phyloP scores from a whole-genome alignment of 2,113 vertebrate genomes.

The Lutjanus erythropterus region DNA sequence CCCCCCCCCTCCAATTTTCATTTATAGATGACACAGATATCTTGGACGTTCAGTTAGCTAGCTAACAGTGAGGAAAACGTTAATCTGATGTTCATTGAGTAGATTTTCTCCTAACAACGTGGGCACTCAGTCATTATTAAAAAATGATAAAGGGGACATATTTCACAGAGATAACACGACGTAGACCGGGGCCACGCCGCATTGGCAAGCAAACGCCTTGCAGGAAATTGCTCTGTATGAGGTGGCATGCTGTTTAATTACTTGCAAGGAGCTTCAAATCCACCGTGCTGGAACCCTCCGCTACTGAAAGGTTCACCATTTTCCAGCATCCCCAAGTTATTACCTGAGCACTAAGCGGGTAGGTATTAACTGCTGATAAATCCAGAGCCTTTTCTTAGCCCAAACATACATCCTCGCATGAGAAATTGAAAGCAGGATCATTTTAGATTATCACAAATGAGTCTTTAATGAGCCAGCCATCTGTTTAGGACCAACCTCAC shows the following conservation, averaged over 20 bases:
- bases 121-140: conserved; percentile 80
- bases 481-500: conserved; percentile 57
- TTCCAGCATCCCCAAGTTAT: conserved; percentile 69
- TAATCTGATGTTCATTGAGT: conserved; percentile 74
- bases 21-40: conserved; percentile 68
- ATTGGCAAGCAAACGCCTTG: conserved; percentile 71
- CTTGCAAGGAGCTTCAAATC: conserved; percentile 78
- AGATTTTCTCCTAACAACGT: conserved; percentile 72
- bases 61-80: conserved; percentile 68
- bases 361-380: conserved; percentile 74
- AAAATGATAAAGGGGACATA: conserved; percentile 81
- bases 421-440: conserved; percentile 71
- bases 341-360: conserved; percentile 72
- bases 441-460: conserved; percentile 73
- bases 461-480: conserved; percentile 70
- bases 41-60: conserved; percentile 63
- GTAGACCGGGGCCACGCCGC: conserved; percentile 55
- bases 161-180: conserved; percentile 80
- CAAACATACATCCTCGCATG: conserved; percentile 55
- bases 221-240: conserved; percentile 80
- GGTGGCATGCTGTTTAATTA: conserved; percentile 82
- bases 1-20: conserved; percentile 40
- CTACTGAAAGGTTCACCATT: conserved; percentile 63
- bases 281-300: conserved; percentile 65
- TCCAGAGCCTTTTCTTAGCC: conserved; percentile 57